phyloP scores from a whole-genome alignment of 1,140 invertebrate genomes.

The Fopius arisanus region DNA sequence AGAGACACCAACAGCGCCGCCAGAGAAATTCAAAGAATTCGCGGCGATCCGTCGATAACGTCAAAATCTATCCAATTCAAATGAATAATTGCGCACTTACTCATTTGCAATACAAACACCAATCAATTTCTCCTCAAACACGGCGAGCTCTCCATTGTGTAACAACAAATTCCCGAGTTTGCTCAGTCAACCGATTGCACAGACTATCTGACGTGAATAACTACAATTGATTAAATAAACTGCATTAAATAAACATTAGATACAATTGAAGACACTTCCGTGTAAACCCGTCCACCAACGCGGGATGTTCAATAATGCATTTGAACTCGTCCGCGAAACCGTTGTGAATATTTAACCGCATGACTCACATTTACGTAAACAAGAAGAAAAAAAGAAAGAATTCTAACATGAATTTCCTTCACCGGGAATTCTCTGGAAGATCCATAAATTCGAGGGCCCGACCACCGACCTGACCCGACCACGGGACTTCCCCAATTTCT shows the following conservation, averaged over 20 bases:
- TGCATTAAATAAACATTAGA: not conserved
- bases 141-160: too few relatives aligned
- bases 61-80: not conserved
- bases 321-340: slow-evolving; percentile 11
- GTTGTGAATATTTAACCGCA: not conserved
- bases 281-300: not conserved
- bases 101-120: not conserved
- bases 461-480: too few relatives aligned
- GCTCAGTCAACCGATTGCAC: too few relatives aligned
- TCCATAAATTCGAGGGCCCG: not conserved
- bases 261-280: not conserved
- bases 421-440: not conserved
- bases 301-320: not conserved
- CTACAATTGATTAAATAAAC: not conserved
- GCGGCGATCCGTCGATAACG: not conserved
- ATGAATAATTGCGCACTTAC: not conserved
- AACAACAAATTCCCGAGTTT: too few relatives aligned
- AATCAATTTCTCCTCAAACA: too few relatives aligned
- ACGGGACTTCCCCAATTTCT: not conserved
- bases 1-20: not conserved
- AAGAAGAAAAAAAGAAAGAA: not conserved
- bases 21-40: not conserved
- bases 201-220: too few relatives aligned
- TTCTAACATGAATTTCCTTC: not conserved
- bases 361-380: not conserved